Conservation (phyloP, 2,797 vertebrate species). For the Cygnus olor region DNA sequence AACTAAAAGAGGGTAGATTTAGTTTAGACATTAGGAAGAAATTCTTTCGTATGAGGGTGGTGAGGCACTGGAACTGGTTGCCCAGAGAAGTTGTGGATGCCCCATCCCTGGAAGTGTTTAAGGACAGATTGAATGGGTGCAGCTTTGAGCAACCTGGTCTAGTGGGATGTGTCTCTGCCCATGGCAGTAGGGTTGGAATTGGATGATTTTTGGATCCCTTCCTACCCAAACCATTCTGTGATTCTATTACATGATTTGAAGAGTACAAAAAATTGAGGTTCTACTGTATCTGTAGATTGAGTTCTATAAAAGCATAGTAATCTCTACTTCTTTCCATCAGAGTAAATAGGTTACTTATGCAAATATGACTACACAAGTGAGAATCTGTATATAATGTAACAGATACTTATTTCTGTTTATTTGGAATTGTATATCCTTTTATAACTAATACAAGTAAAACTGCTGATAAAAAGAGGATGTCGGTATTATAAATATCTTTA, state of each 20-base stretch:
- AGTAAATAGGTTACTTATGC: neutral
- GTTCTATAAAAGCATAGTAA: neutral
- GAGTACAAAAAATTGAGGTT: neutral
- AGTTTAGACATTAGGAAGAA: too few relatives aligned
- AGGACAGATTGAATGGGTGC: too few relatives aligned
- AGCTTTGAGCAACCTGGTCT: too few relatives aligned
- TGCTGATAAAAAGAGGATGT: neutral
- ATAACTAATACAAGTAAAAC: neutral
- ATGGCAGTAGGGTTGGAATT: too few relatives aligned
- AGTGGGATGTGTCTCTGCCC: too few relatives aligned
- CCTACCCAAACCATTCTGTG: too few relatives aligned
- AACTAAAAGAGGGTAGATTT: too few relatives aligned
- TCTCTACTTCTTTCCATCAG: neutral
- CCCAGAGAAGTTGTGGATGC: too few relatives aligned
- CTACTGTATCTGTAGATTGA: neutral
- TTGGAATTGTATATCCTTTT: neutral
- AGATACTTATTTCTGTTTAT: neutral
- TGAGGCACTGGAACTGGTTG: too few relatives aligned
- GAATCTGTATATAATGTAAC: neutral
- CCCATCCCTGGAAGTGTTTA: too few relatives aligned
- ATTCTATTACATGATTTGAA: neutral
- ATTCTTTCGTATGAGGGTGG: too few relatives aligned
- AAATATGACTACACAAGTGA: neutral
- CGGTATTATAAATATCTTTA: slow-evolving; percentile 3
- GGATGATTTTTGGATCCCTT: too few relatives aligned